A percentile compares a stretch with the other conserved stretches of the same genome.
These are phyloP conservation scores for Lepus townsendii DNA, from an alignment of 2,797 vertebrate genomes.

Conservation along the genomic window DNA sequence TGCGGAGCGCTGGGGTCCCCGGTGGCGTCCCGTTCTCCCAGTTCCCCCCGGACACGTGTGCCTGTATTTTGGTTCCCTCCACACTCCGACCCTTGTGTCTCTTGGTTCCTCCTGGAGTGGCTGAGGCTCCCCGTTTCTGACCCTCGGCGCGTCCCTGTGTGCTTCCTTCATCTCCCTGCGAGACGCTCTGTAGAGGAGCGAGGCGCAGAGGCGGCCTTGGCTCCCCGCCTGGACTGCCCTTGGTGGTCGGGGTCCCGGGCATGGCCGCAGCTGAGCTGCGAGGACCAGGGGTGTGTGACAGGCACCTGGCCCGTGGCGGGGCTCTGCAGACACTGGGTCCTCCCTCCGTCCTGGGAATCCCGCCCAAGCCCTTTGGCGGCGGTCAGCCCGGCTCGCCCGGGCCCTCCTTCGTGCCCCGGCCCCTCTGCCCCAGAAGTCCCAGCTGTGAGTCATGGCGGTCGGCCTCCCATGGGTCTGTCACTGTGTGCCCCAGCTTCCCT, in stretches of 20 bases:
- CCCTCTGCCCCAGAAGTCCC: neutral
- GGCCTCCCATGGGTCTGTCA: too few relatives aligned
- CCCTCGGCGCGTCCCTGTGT: neutral
- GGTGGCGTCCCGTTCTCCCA: neutral
- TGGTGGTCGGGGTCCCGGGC: neutral
- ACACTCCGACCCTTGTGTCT: neutral
- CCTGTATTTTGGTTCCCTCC: neutral
- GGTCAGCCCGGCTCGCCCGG: too few relatives aligned
- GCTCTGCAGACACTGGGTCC: neutral
- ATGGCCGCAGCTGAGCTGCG: neutral
- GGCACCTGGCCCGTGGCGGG: neutral
- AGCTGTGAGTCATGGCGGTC: too few relatives aligned
- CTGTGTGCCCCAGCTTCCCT: neutral
- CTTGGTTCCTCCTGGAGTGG: slow-evolving; percentile 11
- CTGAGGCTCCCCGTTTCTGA: neutral
- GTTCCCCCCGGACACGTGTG: neutral
- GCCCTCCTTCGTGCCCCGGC: too few relatives aligned
- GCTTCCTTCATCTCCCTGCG: neutral
- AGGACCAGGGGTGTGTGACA: neutral
- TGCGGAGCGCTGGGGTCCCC: too few relatives aligned
- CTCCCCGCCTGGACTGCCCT: neutral
- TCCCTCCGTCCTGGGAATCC: neutral
- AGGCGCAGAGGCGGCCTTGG: neutral
- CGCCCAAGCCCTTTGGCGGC: neutral
- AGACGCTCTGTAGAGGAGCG: neutral